These are phyloP conservation scores for Girardinus metallicus DNA, from an alignment of 2,797 vertebrate genomes.

Conservation along the genomic window DNA sequence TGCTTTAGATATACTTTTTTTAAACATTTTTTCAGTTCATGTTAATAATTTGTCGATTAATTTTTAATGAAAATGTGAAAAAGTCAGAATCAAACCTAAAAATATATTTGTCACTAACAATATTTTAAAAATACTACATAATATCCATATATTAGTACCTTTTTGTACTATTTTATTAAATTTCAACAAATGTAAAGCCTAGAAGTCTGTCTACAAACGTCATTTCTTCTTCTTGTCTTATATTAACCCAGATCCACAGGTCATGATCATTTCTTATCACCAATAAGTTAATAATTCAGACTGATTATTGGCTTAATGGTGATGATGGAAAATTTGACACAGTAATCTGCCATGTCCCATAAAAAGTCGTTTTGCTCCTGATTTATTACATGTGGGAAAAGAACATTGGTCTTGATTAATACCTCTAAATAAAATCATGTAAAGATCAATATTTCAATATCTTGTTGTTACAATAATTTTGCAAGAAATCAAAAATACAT, in stretches of 20 bases:
- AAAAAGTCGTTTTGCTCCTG: constrained; percentile 7
- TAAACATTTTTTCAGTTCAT: not conserved
- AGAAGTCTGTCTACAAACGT: not conserved
- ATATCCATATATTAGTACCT: not conserved
- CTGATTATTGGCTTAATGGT: constrained; percentile 16
- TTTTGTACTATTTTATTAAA: not conserved
- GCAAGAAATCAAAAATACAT: not conserved
- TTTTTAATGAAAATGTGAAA: not conserved
- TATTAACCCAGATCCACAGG: not conserved
- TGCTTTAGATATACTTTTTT: not conserved
- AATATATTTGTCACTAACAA: not conserved
- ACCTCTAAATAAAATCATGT: not conserved
- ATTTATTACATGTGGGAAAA: not conserved
- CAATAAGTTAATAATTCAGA: constrained; percentile 1
- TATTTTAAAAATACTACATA: not conserved
- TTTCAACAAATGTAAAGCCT: constrained; percentile 1
- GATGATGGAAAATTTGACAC: not conserved
- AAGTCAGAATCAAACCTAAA: not conserved
- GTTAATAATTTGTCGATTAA: not conserved
- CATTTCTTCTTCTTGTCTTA: constrained; percentile 8
- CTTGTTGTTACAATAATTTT: not conserved
- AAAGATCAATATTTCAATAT: not conserved
- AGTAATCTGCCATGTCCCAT: not conserved
- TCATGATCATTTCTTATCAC: constrained; percentile 25
- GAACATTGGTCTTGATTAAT: not conserved